Percentiles rank a stretch among this genome's conserved stretches.
These are phyloP conservation scores for Dendrolimus kikuchii DNA, from an alignment of 1,140 invertebrate genomes.

Conservation along the genomic window DNA sequence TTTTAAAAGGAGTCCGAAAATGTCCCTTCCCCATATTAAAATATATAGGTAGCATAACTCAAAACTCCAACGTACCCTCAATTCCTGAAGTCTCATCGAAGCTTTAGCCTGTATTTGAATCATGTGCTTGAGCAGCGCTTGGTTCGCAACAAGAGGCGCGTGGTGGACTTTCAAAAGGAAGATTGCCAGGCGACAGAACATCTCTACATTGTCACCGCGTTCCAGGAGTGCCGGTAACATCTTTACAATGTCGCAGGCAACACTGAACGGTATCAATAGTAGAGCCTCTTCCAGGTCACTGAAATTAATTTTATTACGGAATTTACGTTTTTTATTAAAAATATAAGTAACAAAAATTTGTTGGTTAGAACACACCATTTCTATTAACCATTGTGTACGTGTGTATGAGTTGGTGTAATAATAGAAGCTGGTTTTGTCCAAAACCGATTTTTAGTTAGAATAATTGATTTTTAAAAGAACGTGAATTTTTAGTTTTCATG, in stretches of 20 bases:
- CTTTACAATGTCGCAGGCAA: conserved; percentile 85
- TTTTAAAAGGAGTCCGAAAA: no score
- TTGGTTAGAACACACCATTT: no score
- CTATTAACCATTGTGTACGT: no score
- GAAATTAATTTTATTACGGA: conserved; percentile 4
- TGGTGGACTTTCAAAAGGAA: conserved; percentile 91
- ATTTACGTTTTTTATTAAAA: no score
- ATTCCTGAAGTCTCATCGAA: conserved; percentile 72
- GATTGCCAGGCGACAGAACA: conserved; percentile 81
- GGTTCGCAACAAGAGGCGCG: conserved; percentile 83
- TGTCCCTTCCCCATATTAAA: no score
- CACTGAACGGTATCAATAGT: conserved; percentile 87
- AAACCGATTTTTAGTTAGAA: no score
- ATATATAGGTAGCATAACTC: no score
- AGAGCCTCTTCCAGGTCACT: conserved; percentile 94
- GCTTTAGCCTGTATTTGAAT: conserved; percentile 78
- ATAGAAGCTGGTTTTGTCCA: no score
- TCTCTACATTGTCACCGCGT: conserved; percentile 81
- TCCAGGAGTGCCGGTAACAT: conserved; percentile 79
- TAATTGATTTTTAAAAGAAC: no score
- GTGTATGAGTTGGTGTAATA: no score
- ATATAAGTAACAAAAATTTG: no score
- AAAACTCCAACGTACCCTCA: conserved; percentile 71
- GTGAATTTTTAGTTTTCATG: no score
- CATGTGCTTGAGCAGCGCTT: conserved; percentile 79